A percentile compares a stretch with the other conserved stretches of the same genome.
Evolutionary conservation across 2,797 vertebrate genomes (phyloP).

Genomic region (Acanthopagrus latus): DNA sequence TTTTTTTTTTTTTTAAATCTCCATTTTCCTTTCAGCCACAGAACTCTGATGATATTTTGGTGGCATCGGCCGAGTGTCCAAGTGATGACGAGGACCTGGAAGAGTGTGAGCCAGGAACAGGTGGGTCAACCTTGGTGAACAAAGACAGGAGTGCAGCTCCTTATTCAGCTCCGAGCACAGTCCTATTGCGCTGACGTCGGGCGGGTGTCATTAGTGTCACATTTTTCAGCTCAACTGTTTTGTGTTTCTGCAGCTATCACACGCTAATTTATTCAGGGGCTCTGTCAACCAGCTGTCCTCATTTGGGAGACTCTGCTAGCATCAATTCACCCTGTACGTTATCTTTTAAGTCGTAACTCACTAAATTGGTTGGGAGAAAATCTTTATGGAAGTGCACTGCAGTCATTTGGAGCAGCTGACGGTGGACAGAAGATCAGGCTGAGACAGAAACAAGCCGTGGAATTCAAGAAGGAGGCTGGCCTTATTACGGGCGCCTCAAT

Average conservation of each 20-base stretch:
- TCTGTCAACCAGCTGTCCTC: conserved; percentile 36
- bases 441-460: conserved; percentile 61
- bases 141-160: background rate
- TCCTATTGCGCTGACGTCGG: conserved; percentile 10
- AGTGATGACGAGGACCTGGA: conserved; percentile 96
- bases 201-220: conserved; percentile 24
- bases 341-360: conserved; percentile 41
- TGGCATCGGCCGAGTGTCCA: conserved; percentile 96
- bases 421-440: conserved; percentile 40
- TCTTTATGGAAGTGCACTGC: conserved; percentile 22
- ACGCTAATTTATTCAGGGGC: conserved; percentile 15
- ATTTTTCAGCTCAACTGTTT: conserved; percentile 16
- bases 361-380: conserved; percentile 39
- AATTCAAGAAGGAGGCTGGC: conserved; percentile 58
- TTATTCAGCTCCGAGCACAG: background rate
- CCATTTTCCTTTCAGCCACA: conserved; percentile 75
- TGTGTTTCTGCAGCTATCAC: conserved; percentile 16
- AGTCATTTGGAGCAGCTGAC: conserved; percentile 56
- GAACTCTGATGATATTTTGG: conserved; percentile 95
- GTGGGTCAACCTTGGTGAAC: conserved; percentile 83
- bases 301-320: conserved; percentile 35
- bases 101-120: conserved; percentile 96
- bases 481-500: conserved; percentile 71
- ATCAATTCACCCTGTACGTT: conserved; percentile 20
- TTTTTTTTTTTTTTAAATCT: conserved; percentile 18